A percentile compares a stretch with the other conserved stretches of the same genome.
These are phyloP conservation scores for Sweltsa coloradensis DNA, from an alignment of 1,140 invertebrate species.

Conservation along the genomic window DNA sequence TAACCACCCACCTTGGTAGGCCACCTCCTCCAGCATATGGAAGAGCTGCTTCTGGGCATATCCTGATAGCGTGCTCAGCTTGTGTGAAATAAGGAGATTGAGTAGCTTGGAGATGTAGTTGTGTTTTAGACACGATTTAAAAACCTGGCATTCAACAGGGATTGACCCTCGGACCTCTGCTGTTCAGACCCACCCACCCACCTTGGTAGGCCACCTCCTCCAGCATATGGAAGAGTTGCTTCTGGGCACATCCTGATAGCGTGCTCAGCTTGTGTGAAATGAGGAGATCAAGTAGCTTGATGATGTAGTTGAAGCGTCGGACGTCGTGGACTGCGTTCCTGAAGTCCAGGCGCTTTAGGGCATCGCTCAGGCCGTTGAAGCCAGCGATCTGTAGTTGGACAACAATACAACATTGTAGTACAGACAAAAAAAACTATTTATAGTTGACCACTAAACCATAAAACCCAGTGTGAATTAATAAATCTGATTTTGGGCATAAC, in stretches of 20 bases:
- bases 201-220: slow-evolving; percentile 88
- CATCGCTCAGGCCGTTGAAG: slow-evolving; percentile 90
- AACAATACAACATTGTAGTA: slow-evolving; percentile 4
- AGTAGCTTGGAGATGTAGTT: slow-evolving; percentile 93
- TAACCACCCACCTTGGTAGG: slow-evolving; percentile 59
- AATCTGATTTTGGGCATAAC: no score
- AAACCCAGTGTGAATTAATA: not conserved
- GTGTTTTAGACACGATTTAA: no score
- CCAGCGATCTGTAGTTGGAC: slow-evolving; percentile 63
- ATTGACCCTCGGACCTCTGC: no score
- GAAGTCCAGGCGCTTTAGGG: slow-evolving; percentile 87
- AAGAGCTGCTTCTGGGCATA: slow-evolving; percentile 87
- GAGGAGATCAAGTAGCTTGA: slow-evolving; percentile 78
- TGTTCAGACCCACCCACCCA: slow-evolving; percentile 30
- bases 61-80: slow-evolving; percentile 73
- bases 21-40: slow-evolving; percentile 87
- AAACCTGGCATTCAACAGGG: no score
- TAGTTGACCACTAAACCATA: not conserved
- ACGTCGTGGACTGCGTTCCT: slow-evolving; percentile 87
- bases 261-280: slow-evolving; percentile 71
- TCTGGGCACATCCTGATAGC: slow-evolving; percentile 86
- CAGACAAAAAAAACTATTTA: not conserved
- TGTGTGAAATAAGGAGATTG: slow-evolving; percentile 75
- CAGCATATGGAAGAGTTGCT: slow-evolving; percentile 82
- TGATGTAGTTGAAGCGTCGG: slow-evolving; percentile 91